Evolutionary conservation across 2,888 invertebrate genomes (phyloP).

Genomic region (Hemithea aestivaria): DNA sequence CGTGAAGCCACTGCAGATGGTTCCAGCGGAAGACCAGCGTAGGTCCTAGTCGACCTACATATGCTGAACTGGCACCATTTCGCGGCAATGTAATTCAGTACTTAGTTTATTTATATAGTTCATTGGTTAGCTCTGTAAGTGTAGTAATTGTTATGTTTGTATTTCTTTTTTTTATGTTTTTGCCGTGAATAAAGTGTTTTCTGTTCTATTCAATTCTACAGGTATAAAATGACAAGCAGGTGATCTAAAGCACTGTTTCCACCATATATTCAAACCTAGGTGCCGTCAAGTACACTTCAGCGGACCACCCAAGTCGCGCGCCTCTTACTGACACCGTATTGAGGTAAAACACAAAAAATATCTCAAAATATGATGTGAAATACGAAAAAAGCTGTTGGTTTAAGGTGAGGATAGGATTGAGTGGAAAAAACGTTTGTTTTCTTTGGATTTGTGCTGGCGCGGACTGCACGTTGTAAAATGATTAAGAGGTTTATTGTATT

Average conservation of each 20-base stretch:
- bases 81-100: no score
- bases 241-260: constrained; percentile 9
- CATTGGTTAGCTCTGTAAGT: no score
- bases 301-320: constrained; percentile 49
- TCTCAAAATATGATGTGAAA: constrained; percentile 21
- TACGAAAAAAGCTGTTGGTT: constrained; percentile 26
- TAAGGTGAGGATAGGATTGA: constrained; percentile 16
- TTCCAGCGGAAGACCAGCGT: no score
- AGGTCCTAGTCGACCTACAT: no score
- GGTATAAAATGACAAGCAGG: no score
- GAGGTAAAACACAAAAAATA: constrained; percentile 39
- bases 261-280: constrained; percentile 11
- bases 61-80: no score
- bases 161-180: no score
- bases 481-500: constrained; percentile 7
- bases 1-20: no score
- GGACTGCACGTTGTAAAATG: constrained; percentile 8
- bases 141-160: no score
- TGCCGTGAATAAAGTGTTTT: no score
- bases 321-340: constrained; percentile 41
- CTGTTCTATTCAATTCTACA: no score
- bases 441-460: constrained; percentile 5
- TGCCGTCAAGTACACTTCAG: constrained; percentile 44
- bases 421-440: constrained; percentile 30
- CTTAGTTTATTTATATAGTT: no score